These are phyloP conservation scores for Papilio glaucus DNA, from an alignment of 1,140 invertebrate genomes.

Conservation along the genomic window DNA sequence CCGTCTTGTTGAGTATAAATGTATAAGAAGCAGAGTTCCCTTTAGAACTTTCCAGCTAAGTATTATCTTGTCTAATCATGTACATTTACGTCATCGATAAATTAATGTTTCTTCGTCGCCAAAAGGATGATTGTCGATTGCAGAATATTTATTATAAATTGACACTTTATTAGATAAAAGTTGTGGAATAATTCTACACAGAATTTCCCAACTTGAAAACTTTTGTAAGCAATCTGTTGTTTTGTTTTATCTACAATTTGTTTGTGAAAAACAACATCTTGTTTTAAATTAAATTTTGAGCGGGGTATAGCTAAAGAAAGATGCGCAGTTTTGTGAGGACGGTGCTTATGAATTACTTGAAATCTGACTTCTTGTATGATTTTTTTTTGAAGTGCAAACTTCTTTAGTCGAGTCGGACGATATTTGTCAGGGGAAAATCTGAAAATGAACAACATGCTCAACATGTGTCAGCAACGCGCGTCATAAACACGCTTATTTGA, in stretches of 20 bases:
- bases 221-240: conserved; percentile 16
- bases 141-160: not conserved
- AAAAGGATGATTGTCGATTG: not conserved
- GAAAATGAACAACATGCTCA: too few species aligned
- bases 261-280: conserved; percentile 17
- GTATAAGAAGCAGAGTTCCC: too few species aligned
- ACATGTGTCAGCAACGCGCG: too few species aligned
- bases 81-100: not conserved
- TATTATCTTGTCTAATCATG: too few species aligned
- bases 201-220: conserved; percentile 9
- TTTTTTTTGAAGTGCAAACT: too few species aligned
- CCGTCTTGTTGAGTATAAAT: too few species aligned
- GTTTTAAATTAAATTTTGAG: conserved; percentile 21
- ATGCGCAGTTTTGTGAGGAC: not conserved
- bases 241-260: conserved; percentile 18
- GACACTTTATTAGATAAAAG: conserved; percentile 9
- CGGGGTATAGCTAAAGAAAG: not conserved
- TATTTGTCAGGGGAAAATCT: too few species aligned
- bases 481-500: too few species aligned
- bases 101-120: not conserved
- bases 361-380: not conserved
- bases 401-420: too few species aligned
- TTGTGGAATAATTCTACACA: conserved; percentile 8
- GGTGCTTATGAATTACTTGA: not conserved
- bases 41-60: too few species aligned